Conservation (phyloP, 2,797 vertebrate genomes). For the Toxotes lorentzi region DNA sequence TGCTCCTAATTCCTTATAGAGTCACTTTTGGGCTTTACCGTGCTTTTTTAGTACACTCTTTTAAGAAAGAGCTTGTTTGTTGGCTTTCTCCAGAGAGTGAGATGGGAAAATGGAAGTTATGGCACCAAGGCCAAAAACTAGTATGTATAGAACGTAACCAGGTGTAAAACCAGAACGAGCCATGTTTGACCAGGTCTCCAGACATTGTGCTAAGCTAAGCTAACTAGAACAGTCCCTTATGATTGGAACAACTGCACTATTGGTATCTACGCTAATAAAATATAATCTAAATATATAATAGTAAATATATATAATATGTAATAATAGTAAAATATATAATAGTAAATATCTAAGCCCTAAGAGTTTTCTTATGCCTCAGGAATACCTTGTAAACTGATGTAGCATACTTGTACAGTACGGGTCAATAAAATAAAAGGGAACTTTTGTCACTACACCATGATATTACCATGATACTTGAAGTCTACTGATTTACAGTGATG, state of each 20-base stretch:
- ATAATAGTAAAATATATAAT: too few species aligned
- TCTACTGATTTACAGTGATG: neutral
- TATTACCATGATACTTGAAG: neutral
- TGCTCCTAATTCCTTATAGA: constrained; percentile 25
- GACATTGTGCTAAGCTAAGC: neutral
- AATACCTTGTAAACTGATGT: neutral
- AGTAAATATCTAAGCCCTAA: neutral
- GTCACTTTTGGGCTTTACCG: neutral
- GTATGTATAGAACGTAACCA: neutral
- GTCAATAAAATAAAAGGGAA: neutral
- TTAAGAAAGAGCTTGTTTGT: neutral
- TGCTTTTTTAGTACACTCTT: neutral
- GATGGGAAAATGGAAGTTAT: neutral
- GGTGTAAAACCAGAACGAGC: neutral
- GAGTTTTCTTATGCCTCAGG: neutral
- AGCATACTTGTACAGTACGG: neutral
- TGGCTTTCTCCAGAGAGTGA: constrained; percentile 1
- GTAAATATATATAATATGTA: too few species aligned
- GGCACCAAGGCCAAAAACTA: neutral
- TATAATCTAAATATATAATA: too few species aligned
- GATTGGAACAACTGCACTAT: neutral
- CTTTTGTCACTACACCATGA: neutral
- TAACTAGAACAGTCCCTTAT: neutral
- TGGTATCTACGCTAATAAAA: neutral
- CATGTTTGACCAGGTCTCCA: neutral